Conservation (phyloP, 2,113 vertebrate genomes). For the Tylochromis polylepis region DNA sequence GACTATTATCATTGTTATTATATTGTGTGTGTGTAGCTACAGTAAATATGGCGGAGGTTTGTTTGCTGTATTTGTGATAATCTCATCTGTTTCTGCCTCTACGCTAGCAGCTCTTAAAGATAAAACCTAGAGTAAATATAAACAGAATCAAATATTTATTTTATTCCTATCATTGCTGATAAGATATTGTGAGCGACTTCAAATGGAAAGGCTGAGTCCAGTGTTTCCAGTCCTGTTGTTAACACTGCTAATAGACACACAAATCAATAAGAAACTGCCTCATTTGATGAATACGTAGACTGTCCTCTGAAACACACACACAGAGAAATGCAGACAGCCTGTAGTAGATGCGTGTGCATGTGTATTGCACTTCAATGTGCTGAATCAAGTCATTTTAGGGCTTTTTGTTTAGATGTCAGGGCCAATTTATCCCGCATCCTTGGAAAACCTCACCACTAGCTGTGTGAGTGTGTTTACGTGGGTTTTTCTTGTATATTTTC, state of each 20-base stretch:
- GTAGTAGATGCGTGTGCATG: not conserved
- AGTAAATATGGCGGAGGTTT: not conserved
- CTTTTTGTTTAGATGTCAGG: constrained; percentile 85
- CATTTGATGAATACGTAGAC: constrained; percentile 89
- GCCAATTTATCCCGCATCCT: constrained; percentile 79
- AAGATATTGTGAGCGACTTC: not conserved
- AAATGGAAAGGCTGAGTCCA: not conserved
- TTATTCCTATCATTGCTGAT: not conserved
- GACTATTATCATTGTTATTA: not conserved
- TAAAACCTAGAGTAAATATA: not conserved
- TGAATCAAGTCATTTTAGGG: constrained; percentile 83
- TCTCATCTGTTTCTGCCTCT: not conserved
- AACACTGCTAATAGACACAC: constrained; percentile 83
- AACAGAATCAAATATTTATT: not conserved
- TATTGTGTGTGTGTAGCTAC: not conserved
- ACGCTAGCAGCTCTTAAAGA: not conserved
- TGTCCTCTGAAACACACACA: constrained; percentile 57
- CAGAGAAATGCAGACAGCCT: not conserved
- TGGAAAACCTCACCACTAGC: constrained; percentile 52
- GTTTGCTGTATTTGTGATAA: not conserved
- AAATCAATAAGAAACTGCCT: constrained; percentile 90
- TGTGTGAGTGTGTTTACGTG: not conserved
- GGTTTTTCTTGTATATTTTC: not conserved
- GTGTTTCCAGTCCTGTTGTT: constrained; percentile 68
- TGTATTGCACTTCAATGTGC: constrained; percentile 74